Base-by-base conservation (phyloP, 2,113 vertebrate species). In the Petroica traversi region DNA sequence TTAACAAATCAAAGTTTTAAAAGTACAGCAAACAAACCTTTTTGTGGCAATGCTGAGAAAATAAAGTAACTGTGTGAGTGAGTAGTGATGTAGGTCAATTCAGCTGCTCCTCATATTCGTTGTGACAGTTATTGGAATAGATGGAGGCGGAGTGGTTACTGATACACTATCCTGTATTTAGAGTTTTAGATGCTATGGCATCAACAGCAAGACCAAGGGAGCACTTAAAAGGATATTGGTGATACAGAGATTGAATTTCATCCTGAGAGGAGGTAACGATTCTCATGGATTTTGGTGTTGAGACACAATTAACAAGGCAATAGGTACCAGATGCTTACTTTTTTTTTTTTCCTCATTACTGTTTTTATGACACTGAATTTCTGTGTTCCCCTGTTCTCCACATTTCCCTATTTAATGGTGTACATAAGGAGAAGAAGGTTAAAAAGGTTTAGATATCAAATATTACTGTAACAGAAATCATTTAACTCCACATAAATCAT, bases 81-180 rank as follows among this genome's bases (percentile, higher is more conserved):
- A 84, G 75, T 29, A 48, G 43, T 52, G 61, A 90, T 93, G 54
- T 69, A 95, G 94, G 89, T 93, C 85, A 92, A 2, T 93, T 96
- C 82, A 93, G 34, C 82, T 92, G 36, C 54, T 93, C 16, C 78
- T 81, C 57, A 45, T 92, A 95, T 88, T 94, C 15, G 5, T 74
- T 92, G 79, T 95, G 95, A 92, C 96, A 96, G 82, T 80, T 88
- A 88, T 71, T 94, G 93, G 77, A 85, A 55, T 77, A 89, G 93
- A 92, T 84, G 82, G 72, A 92, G 90, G 75, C 19, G 0, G 43
- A 81, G 79, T 86, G 57, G 72, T 90, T 80, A 94, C 85, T 93
- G 92, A 92, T 96, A 92, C 89, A 11, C 67, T 67, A 6, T 51
- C n/a, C 40, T 83, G 48, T 57, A 49, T 74, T 77, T 83, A 85